These are phyloP conservation scores for Spodoptera exigua DNA, from an alignment of 2,888 invertebrate genomes.

Conservation along the genomic window DNA sequence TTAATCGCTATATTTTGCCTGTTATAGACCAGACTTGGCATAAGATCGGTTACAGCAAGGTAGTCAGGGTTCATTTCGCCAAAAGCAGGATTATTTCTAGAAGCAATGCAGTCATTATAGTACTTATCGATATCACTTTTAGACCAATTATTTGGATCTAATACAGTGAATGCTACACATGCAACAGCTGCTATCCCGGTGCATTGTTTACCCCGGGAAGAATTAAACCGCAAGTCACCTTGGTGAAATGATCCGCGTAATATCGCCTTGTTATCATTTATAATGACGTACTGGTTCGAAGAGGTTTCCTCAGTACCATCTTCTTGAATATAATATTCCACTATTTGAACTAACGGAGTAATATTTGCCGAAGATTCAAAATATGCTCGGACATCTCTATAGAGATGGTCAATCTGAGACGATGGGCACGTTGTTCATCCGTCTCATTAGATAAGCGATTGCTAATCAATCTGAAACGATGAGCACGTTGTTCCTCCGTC, in stretches of 20 bases:
- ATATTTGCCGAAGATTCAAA: conserved; percentile 8
- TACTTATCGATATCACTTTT: conserved; percentile 25
- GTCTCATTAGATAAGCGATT: too few species aligned
- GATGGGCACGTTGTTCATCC: too few species aligned
- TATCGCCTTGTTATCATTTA: conserved; percentile 29
- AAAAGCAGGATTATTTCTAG: conserved; percentile 13
- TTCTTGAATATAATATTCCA: not conserved
- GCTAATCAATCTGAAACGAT: too few species aligned
- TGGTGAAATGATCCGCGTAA: conserved; percentile 46
- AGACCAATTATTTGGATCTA: conserved; percentile 19
- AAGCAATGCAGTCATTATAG: conserved; percentile 19
- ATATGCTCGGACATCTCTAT: too few species aligned
- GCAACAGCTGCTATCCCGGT: too few species aligned
- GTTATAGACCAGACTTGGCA: conserved; percentile 24
- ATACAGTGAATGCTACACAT: conserved; percentile 29
- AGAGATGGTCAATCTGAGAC: too few species aligned
- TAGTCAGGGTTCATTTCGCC: conserved; percentile 26
- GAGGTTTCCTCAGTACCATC: not conserved
- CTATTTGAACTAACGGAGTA: conserved; percentile 4
- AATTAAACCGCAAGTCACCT: conserved; percentile 36
- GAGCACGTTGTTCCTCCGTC: too few species aligned
- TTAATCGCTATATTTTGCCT: conserved; percentile 18
- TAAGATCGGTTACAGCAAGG: conserved; percentile 19
- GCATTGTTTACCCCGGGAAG: too few species aligned
- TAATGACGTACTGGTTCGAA: not conserved